These are phyloP conservation scores for Dicaeum eximium DNA, from an alignment of 2,113 vertebrate species.

Conservation along the genomic window DNA sequence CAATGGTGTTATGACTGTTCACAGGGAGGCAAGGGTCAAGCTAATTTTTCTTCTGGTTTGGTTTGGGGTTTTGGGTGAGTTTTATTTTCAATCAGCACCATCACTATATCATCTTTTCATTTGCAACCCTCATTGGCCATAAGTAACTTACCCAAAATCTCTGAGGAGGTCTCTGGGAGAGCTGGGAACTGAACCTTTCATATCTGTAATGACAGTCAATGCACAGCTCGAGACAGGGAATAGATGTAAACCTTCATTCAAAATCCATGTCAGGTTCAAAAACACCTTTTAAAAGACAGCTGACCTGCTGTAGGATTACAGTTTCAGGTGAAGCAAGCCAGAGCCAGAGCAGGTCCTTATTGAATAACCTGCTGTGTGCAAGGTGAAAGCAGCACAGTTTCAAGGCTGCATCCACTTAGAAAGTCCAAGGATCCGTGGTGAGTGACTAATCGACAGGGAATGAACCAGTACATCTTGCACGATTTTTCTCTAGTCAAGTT, in stretches of 20 bases:
- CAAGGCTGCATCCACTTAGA: background rate
- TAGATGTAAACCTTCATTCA: slow-evolving; percentile 27
- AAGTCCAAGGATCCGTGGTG: background rate
- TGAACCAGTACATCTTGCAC: background rate
- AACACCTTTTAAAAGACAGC: slow-evolving; percentile 19
- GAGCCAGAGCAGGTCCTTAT: slow-evolving; percentile 30
- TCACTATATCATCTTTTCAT: background rate
- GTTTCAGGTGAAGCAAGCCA: slow-evolving; percentile 18
- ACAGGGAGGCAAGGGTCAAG: background rate
- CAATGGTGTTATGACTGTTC: background rate
- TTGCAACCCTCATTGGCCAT: background rate
- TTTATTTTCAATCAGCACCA: background rate
- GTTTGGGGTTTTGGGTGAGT: background rate
- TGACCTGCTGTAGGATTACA: slow-evolving; percentile 23
- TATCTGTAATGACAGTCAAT: background rate
- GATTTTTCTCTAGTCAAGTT: background rate
- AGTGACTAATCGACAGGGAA: background rate
- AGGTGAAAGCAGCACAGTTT: slow-evolving; percentile 49
- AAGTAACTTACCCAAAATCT: background rate
- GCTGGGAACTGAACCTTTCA: background rate
- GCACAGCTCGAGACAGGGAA: background rate
- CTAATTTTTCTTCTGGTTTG: background rate
- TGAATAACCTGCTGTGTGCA: slow-evolving; percentile 30
- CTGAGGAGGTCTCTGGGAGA: background rate
- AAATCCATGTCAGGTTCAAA: slow-evolving; percentile 49